Percentiles rank a stretch among this genome's conserved stretches.
These are phyloP conservation scores for Lipophrys pholis DNA, from an alignment of 2,113 vertebrate genomes.

Conservation along the genomic window DNA sequence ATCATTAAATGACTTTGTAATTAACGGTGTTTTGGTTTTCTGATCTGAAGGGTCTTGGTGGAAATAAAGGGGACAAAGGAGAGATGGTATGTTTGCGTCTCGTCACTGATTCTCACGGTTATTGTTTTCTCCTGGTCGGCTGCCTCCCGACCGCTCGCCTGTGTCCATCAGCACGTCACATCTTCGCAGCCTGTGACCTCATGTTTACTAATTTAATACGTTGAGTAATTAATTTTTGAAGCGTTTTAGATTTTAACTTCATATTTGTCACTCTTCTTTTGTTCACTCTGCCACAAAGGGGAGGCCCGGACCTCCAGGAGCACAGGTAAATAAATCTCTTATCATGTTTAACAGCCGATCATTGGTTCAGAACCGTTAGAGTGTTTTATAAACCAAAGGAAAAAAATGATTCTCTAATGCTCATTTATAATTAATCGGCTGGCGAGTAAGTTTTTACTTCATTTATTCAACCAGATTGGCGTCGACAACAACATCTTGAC, in stretches of 20 bases:
- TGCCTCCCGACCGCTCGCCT: slow-evolving; percentile 40
- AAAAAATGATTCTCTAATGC: slow-evolving; percentile 13
- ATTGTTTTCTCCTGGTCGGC: slow-evolving; percentile 32
- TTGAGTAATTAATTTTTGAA: slow-evolving; percentile 57
- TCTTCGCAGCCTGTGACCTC: slow-evolving; percentile 28
- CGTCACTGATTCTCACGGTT: slow-evolving; percentile 7
- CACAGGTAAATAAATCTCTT: slow-evolving; percentile 81
- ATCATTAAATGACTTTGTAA: too few species aligned
- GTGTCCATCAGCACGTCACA: slow-evolving; percentile 30
- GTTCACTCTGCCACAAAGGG: slow-evolving; percentile 76
- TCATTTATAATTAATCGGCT: slow-evolving; percentile 17
- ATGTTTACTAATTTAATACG: slow-evolving; percentile 46
- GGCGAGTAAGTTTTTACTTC: slow-evolving; percentile 16
- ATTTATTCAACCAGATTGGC: slow-evolving; percentile 50
- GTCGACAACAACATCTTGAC: slow-evolving; percentile 76
- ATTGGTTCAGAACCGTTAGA: slow-evolving; percentile 55
- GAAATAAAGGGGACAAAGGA: slow-evolving; percentile 86
- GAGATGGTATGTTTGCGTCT: slow-evolving; percentile 80
- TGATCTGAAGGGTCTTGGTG: slow-evolving; percentile 80
- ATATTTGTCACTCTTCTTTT: slow-evolving; percentile 42
- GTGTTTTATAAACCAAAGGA: slow-evolving; percentile 20
- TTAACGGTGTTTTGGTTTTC: slow-evolving; percentile 18
- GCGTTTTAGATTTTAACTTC: slow-evolving; percentile 52
- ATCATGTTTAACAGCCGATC: slow-evolving; percentile 26
- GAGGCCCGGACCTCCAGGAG: slow-evolving; percentile 85